Evolutionary conservation across 2,113 vertebrate species (phyloP).

Genomic region (Tamias sibiricus): DNA sequence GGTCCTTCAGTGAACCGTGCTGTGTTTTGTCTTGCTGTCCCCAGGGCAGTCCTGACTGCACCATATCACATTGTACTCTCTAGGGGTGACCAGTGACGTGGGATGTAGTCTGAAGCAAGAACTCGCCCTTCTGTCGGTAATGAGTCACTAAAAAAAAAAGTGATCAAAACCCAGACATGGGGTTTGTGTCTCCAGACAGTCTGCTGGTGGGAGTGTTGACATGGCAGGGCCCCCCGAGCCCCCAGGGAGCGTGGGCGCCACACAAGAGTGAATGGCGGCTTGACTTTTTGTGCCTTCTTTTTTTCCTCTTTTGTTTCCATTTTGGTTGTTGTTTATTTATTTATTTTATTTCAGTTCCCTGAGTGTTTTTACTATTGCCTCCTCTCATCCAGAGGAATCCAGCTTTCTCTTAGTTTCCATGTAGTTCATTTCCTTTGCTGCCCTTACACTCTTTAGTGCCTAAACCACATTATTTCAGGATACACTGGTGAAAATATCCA

Average conservation of each 20-base stretch:
- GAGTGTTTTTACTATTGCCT: background rate
- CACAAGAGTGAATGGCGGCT: background rate
- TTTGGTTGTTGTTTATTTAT: background rate
- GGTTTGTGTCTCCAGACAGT: background rate
- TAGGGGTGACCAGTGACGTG: background rate
- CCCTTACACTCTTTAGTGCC: background rate
- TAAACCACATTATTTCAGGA: background rate
- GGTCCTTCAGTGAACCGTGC: accelerated
- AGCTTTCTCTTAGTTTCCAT: background rate
- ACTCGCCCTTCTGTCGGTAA: background rate
- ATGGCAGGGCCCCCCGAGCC: too few relatives aligned
- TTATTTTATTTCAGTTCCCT: background rate
- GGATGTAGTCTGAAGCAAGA: background rate
- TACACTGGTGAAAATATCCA: background rate
- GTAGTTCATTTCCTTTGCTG: background rate
- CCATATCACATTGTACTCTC: background rate
- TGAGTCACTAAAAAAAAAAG: background rate
- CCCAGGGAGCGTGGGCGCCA: too few relatives aligned
- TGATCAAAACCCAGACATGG: background rate
- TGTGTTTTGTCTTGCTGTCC: background rate
- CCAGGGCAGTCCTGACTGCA: too few relatives aligned
- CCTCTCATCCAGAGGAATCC: background rate
- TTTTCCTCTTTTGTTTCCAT: background rate
- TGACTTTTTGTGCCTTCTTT: too few relatives aligned
- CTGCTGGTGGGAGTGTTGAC: background rate